Evolutionary conservation across 1,140 invertebrate genomes (phyloP), one percentile per base, ranked within the genome.

Genomic region (Halesus radiatus): DNA sequence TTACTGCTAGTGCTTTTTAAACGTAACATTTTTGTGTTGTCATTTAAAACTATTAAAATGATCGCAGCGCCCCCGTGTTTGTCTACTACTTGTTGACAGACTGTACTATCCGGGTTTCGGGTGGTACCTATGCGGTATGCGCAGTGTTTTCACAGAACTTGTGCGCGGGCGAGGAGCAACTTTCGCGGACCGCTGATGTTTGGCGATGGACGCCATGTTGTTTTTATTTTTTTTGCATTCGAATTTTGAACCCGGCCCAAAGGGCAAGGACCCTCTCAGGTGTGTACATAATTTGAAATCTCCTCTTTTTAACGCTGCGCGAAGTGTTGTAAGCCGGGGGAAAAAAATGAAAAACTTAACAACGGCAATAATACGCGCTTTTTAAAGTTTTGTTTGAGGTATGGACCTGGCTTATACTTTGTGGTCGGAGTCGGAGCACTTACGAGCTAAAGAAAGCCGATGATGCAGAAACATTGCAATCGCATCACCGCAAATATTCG

Each of bases 201-300:
- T 79, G 81, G 80, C 80, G 74, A 82, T 82, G 78, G 77, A 72
- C 77, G 81, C 77, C 80, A 56, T 78, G 22, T 72, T 72, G 77
- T 58, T 77, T 72, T 72, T 32, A 56, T 54, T 76, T 76, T 80
- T 54, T 76, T 70, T 70, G 29, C 56, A 52, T 77, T 77, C 76
- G 77, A 79, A 82, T 79, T 82, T 82, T 80, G 81, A 82, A 82
- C 81, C 53, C 81, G 81, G 73, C 81, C 81, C 79, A 82, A 76
- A 82, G 81, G 81, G 81, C 81, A 82, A 82, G 78, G 81, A 82
- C 81, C 64, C 64, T 72, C 80, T 20, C 26, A 29, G 74, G 15
- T 75, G 80, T 70, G 66, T 70, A 70, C 66, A 70, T 45, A 70
- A 70, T 70, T 70, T 18, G 66, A 37, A 45, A 70, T 70, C 16